Base-by-base conservation (phyloP, 2,113 vertebrate species). In the Poicephalus gulielmi region DNA sequence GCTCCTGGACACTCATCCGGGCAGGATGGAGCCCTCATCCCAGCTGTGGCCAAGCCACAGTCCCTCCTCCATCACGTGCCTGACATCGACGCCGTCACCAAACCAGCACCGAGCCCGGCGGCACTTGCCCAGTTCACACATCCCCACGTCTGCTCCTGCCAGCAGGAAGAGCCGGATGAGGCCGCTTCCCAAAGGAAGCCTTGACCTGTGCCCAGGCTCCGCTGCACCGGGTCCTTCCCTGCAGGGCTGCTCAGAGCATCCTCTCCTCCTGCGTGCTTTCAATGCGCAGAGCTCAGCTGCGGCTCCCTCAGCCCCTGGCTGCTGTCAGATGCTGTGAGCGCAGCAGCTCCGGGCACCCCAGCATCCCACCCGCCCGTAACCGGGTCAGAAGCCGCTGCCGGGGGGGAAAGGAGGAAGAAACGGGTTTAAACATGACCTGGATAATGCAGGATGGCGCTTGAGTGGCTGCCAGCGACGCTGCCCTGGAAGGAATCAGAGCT, bases 351-450 rank as follows among this genome's bases (percentile, higher is more conserved):
- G 3, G 46, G 71, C 81, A 66, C 83, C 57, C 67, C 2, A 15
- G 44, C 83, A 91, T 41, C 87, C 90, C 81, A 83, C 52, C 46
- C 70, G 4, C 24, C 1, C 4, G 44, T 92, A 95, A 95, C 59
- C 84, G 31, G 94, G 92, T 93, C 94, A 91, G 90, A 13, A 30
- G 75, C 76, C 11, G 28, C 70, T 24, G 14, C 50, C 28, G 0
- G 5, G 27, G 46, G 37, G 27, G 14, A 35, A 50, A 57, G 22
- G 6, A 68, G 17, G 64, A 47, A 55, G 55, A 83, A 92, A 93
- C 47, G 69, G 91, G 74, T 93, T 91, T 63, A 93, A 92, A 87
- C 19, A 2, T 87, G 96, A 91, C 91, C 92, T 83, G 93, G 83
- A 95, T 85, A 93, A 63, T 0, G 31, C n/a, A 41, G 75, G 69